Conservation (phyloP, 2,888 invertebrate species). For the Oxycera nigricornis region DNA sequence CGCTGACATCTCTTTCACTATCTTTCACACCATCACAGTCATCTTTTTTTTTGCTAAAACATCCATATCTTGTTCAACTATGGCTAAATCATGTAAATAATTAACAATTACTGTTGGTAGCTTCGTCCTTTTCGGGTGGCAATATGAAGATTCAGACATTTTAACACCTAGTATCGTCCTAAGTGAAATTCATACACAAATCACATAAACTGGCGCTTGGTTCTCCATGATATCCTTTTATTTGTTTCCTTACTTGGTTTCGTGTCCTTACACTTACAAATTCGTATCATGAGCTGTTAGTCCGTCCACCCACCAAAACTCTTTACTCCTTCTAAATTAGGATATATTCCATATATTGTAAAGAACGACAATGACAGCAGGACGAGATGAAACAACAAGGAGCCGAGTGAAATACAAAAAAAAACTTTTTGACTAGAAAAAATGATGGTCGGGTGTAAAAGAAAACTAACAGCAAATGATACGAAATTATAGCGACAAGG, state of each 20-base stretch:
- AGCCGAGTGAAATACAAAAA: constrained; percentile 33
- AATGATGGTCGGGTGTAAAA: constrained; percentile 15
- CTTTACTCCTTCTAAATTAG: constrained; percentile 7
- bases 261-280: constrained; percentile 24
- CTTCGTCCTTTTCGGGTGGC: background rate
- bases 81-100: constrained; percentile 21
- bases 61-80: constrained; percentile 12
- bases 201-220: constrained; percentile 34
- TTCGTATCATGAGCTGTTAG: constrained; percentile 20
- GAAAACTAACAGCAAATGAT: constrained; percentile 41
- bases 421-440: constrained; percentile 22
- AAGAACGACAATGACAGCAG: background rate
- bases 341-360: background rate
- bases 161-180: background rate
- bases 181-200: constrained; percentile 36
- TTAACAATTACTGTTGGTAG: constrained; percentile 23
- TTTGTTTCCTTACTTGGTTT: background rate
- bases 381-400: background rate
- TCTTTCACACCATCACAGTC: background rate
- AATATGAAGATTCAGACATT: background rate
- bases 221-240: constrained; percentile 5
- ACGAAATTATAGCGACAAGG: constrained; percentile 37
- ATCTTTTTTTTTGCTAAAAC: background rate
- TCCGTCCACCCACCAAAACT: background rate
- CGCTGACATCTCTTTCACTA: too few species aligned